Percentiles rank a stretch among this genome's conserved stretches.
Evolutionary conservation across 2,113 vertebrate genomes (phyloP).

Genomic region (Acanthochromis polyacanthus): DNA sequence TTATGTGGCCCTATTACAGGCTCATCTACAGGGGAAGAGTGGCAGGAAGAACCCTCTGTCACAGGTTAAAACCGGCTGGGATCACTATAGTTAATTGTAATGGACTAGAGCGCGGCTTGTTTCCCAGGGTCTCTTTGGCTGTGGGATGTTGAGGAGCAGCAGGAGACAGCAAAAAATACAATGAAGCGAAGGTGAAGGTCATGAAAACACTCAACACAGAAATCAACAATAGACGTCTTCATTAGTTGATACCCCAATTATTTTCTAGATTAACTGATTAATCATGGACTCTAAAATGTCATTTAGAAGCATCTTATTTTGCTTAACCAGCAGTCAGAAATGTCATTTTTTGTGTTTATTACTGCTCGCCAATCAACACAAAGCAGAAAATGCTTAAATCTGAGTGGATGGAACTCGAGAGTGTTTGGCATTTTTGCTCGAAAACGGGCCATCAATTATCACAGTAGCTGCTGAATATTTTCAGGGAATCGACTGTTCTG

Average conservation of each 20-base stretch:
- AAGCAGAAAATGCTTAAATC: background rate
- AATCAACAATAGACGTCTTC: background rate
- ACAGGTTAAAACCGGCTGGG: slow-evolving; percentile 59
- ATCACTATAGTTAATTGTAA: slow-evolving; percentile 50
- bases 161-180: slow-evolving; percentile 1
- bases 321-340: background rate
- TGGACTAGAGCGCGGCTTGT: slow-evolving; percentile 23
- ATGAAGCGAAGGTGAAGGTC: background rate
- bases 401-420: background rate
- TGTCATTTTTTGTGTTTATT: background rate
- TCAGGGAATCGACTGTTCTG: background rate
- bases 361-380: background rate
- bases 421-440: too few relatives aligned
- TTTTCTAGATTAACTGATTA: background rate
- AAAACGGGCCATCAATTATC: background rate
- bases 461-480: background rate
- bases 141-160: background rate
- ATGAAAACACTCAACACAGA: background rate
- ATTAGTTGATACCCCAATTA: background rate
- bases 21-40: slow-evolving; percentile 53
- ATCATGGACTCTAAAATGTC: background rate
- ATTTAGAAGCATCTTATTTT: background rate
- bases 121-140: slow-evolving; percentile 59
- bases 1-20: slow-evolving; percentile 81
- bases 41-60: slow-evolving; percentile 57